Evolutionary conservation across 64 coral and sea anemone genomes (phyloP).

Genomic region (Dendronephthya gigantea): DNA sequence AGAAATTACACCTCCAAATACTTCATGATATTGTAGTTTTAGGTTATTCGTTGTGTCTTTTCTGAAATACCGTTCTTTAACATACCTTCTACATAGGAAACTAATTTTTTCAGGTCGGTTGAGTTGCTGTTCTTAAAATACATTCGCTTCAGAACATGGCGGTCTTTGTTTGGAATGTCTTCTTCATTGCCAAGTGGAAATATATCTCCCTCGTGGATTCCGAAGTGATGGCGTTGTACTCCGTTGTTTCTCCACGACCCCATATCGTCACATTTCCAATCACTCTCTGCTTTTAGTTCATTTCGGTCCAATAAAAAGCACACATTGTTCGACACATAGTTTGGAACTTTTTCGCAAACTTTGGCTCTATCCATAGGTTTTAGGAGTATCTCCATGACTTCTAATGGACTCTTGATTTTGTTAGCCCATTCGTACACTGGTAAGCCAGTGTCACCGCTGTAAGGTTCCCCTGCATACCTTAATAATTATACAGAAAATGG

Average conservation of each 20-base stretch:
- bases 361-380: background rate
- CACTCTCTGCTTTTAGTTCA: background rate
- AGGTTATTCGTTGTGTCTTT: background rate
- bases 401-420: background rate
- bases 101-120: constrained; percentile 11
- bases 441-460: too few species aligned
- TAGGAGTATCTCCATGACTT: background rate
- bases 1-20: background rate
- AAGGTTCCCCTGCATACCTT: too few species aligned
- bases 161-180: background rate
- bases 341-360: background rate
- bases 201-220: background rate
- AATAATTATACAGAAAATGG: too few species aligned
- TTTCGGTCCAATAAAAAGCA: background rate
- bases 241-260: constrained; percentile 20
- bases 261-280: constrained; percentile 38
- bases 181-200: background rate
- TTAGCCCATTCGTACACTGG: background rate
- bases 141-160: background rate
- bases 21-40: background rate
- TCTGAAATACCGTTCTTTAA: background rate
- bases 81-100: background rate
- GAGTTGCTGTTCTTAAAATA: constrained; percentile 17
- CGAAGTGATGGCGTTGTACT: background rate
- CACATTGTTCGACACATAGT: background rate